A percentile compares a stretch with the other conserved stretches of the same genome.
These are phyloP conservation scores for Coracias cyanogaster DNA, from an alignment of 2,797 vertebrate species.

Conservation along the genomic window DNA sequence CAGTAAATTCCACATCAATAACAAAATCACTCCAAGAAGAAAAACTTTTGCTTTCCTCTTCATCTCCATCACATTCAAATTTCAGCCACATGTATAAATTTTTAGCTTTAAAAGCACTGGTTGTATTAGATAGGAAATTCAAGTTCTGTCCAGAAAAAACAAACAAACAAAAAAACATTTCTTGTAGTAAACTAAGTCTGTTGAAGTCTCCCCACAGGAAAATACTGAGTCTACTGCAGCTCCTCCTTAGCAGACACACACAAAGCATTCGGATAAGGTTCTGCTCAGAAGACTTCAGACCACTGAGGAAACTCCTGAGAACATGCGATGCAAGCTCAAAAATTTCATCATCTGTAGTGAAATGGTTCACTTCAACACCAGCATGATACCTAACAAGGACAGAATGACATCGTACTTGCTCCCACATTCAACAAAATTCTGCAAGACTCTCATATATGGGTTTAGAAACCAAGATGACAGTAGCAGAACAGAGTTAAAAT, in stretches of 20 bases:
- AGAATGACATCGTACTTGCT: background rate
- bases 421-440: background rate
- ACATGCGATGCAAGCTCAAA: background rate
- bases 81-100: conserved; percentile 8
- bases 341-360: background rate
- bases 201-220: background rate
- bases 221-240: background rate
- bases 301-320: background rate
- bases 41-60: conserved; percentile 11
- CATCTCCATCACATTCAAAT: background rate
- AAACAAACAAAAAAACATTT: background rate
- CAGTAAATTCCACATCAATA: conserved; percentile 37
- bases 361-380: background rate
- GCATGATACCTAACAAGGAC: accelerated
- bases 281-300: background rate
- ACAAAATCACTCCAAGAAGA: conserved; percentile 14
- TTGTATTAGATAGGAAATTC: background rate
- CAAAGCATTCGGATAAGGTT: background rate
- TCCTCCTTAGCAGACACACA: background rate
- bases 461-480: background rate
- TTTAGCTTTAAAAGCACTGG: background rate
- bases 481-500: background rate
- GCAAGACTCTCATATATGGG: background rate
- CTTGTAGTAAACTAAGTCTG: background rate
- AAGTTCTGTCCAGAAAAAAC: background rate